Evolutionary conservation across 2,888 invertebrate species (phyloP).

Genomic region (Scaeva pyrastri): DNA sequence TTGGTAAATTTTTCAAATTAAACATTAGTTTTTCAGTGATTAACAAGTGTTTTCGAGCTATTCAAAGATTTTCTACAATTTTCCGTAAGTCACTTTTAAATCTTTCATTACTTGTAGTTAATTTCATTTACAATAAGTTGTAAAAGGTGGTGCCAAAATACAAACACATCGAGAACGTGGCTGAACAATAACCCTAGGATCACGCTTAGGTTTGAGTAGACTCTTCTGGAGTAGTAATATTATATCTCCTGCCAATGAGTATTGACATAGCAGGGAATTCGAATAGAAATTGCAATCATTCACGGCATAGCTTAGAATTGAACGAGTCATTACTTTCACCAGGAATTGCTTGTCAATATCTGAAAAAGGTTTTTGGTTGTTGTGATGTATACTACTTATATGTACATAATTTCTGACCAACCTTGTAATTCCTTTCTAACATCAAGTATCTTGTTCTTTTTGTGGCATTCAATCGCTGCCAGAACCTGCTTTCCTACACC

Average conservation of each 20-base stretch:
- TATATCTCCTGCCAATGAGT: slow-evolving; percentile 81
- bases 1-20: slow-evolving; percentile 26
- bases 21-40: slow-evolving; percentile 26
- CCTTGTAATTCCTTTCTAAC: slow-evolving; percentile 80
- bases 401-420: slow-evolving; percentile 34
- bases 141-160: slow-evolving; percentile 32
- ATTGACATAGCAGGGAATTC: slow-evolving; percentile 79
- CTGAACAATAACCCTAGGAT: slow-evolving; percentile 64
- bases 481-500: slow-evolving; percentile 81
- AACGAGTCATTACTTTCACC: slow-evolving; percentile 79
- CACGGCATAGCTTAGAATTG: slow-evolving; percentile 80
- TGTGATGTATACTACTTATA: too few species aligned
- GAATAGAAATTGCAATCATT: slow-evolving; percentile 81
- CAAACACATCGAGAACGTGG: slow-evolving; percentile 59
- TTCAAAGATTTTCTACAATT: background rate
- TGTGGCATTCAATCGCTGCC: slow-evolving; percentile 81
- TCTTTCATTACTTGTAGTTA: background rate
- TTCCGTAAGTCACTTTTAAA: slow-evolving; percentile 41
- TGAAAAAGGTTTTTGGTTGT: slow-evolving; percentile 39
- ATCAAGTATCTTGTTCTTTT: slow-evolving; percentile 79
- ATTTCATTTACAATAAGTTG: slow-evolving; percentile 29
- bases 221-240: slow-evolving; percentile 80
- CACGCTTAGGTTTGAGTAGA: slow-evolving; percentile 78
- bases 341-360: slow-evolving; percentile 81
- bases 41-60: background rate